Conservation (phyloP, 2,888 invertebrate genomes). For the Cordilura impudica region DNA sequence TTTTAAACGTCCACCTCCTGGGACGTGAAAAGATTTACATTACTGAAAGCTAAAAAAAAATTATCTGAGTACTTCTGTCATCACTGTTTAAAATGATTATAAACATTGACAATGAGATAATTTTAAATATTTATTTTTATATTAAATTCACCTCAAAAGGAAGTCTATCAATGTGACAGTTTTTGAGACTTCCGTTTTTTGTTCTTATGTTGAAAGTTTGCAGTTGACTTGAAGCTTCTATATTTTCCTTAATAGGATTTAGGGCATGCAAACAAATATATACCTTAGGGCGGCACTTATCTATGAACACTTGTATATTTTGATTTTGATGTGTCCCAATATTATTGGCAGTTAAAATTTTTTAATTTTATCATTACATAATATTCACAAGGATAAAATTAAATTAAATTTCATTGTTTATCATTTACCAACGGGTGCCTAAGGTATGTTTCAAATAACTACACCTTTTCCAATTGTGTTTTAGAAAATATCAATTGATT, state of each 20-base stretch:
- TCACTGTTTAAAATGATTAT: neutral
- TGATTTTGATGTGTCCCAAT: no score
- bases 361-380: no score
- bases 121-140: conserved; percentile 54
- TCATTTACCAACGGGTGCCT: no score
- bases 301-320: no score
- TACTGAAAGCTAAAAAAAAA: neutral
- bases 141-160: conserved; percentile 37
- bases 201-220: conserved; percentile 17
- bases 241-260: conserved; percentile 44
- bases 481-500: no score
- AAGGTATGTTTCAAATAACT: no score
- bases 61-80: neutral
- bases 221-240: conserved; percentile 51
- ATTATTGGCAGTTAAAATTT: no score
- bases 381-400: no score
- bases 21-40: conserved; percentile 51
- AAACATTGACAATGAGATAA: neutral
- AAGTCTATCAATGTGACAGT: conserved; percentile 43
- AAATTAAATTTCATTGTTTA: no score
- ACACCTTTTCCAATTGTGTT: no score
- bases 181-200: conserved; percentile 17
- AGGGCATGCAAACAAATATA: neutral
- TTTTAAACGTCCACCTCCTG: conserved; percentile 33
- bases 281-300: neutral